Evolutionary conservation across 2,888 invertebrate species (phyloP), one percentile per base, ranked within the genome.

Genomic region (Baccha elongata): DNA sequence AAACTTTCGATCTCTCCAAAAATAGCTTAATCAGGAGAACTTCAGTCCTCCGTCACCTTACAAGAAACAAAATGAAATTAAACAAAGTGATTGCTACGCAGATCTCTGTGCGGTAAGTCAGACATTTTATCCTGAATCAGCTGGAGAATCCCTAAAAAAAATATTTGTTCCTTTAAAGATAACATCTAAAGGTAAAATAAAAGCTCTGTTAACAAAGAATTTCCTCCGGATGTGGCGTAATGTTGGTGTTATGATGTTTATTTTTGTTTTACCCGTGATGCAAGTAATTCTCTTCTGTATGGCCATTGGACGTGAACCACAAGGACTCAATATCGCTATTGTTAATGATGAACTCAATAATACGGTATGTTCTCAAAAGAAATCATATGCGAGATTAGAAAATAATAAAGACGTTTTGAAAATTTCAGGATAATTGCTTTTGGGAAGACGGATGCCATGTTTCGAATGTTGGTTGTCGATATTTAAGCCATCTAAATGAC

Each of bases 211-310:
- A 85, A 94, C 95, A 88, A 97, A 97, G 92, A 97, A 97, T 91
- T 96, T 97, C 92, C 91, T 97, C 58, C 92, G 96, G 32, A 97
- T 97, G 96, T 97, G 97, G 96, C 92, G 97, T 55, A 97, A 97
- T 91, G 96, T 97, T 80, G 97, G 97, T 46, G 96, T 98, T 81
- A 96, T 98, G 95, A 92, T 97, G 88, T 98, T 98, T 91, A 97
- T 98, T 88, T 98, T 98, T 90, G 96, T 97, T 35, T 91, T 98
- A 87, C 98, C 98, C n/a, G 96, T 97, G 26, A 95, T 98, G 94
- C 97, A 98, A 92, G 97, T 98, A 80, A 96, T 97, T 71, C 93
- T 98, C 73, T 98, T 98, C 92, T 98, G 98, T 89, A 91, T 97
- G 89, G 98, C 98, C 74, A 97, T 97, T 85, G 97, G 97, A 55